phyloP scores from a whole-genome alignment of 2,888 invertebrate species.

The Actias luna region DNA sequence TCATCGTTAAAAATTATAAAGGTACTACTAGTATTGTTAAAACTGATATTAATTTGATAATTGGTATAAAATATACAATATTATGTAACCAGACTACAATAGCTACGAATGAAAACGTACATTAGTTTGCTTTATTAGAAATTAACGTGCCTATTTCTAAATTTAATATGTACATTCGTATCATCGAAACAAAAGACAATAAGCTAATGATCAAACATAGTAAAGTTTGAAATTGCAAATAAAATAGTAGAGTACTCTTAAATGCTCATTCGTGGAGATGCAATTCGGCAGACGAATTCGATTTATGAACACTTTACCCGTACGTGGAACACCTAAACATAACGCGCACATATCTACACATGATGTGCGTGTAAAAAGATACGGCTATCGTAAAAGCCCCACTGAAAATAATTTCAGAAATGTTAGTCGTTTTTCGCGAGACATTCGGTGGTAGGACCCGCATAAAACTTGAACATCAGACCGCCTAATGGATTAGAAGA shows the following conservation, averaged over 20 bases:
- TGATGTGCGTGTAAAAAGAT: constrained; percentile 80
- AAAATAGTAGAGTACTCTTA: constrained; percentile 7
- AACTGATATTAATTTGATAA: no score
- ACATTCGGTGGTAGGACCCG: constrained; percentile 74
- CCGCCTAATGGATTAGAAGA: constrained; percentile 79
- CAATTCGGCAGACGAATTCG: constrained; percentile 73
- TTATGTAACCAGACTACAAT: not conserved
- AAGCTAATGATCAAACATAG: constrained; percentile 16
- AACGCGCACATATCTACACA: constrained; percentile 75
- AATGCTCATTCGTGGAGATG: constrained; percentile 31
- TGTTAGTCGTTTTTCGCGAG: constrained; percentile 74
- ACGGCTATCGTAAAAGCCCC: constrained; percentile 77
- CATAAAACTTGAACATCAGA: constrained; percentile 78
- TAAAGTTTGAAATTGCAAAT: constrained; percentile 3
- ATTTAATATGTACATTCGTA: constrained; percentile 8
- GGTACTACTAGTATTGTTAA: no score
- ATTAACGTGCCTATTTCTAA: no score
- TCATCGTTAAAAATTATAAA: not conserved
- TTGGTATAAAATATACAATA: no score
- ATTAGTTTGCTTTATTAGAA: not conserved
- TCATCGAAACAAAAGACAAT: constrained; percentile 22
- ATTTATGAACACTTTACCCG: constrained; percentile 71
- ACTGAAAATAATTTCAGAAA: constrained; percentile 80
- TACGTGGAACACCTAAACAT: constrained; percentile 70
- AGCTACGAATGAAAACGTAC: not conserved